Percentiles rank a stretch among this genome's conserved stretches.
Conservation (phyloP, 2,888 invertebrate genomes). For the Pecten maximus region DNA sequence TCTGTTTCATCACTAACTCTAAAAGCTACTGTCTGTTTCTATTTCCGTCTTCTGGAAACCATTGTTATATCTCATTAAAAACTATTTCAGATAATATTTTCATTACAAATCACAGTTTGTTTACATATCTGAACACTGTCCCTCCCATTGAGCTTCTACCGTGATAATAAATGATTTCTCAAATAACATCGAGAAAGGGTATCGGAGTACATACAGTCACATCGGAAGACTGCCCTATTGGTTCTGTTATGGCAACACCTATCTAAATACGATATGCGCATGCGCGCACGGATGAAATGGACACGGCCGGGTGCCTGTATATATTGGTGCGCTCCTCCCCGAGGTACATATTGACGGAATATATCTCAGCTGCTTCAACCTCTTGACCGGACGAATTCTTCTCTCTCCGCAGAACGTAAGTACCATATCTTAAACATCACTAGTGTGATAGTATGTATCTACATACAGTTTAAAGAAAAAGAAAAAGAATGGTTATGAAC, state of each 20-base stretch:
- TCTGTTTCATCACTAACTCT: background rate
- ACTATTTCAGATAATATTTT: background rate
- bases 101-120: background rate
- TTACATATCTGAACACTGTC: background rate
- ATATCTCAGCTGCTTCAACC: background rate
- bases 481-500: no score
- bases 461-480: no score
- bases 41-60: background rate
- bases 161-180: background rate
- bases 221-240: background rate
- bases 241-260: background rate
- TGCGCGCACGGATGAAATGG: background rate
- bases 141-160: background rate
- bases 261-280: background rate
- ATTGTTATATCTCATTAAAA: background rate
- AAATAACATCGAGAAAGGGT: background rate
- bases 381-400: background rate
- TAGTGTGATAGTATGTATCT: no score
- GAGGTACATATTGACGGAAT: background rate
- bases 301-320: background rate
- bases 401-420: background rate
- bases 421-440: no score
- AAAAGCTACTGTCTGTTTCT: background rate
- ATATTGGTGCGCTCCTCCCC: background rate
- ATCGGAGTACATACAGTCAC: background rate